phyloP scores from a whole-genome alignment of 2,797 vertebrate species.

The Geotria australis region DNA sequence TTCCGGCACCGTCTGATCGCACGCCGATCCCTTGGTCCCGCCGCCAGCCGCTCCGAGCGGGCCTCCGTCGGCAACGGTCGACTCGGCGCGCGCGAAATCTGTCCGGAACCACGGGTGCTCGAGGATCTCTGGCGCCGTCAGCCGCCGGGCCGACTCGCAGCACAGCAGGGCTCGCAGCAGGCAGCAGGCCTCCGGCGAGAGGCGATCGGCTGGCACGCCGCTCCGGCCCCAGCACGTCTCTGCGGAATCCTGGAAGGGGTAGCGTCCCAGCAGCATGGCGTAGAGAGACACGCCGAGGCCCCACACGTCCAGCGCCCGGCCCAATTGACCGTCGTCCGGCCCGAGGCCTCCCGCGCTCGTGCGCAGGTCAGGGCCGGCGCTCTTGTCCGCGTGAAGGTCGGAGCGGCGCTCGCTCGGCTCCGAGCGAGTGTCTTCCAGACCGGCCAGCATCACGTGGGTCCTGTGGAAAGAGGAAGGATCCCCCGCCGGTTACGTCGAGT shows the following conservation, averaged over 20 bases:
- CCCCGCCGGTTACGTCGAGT: too few relatives aligned
- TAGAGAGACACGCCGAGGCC: not conserved
- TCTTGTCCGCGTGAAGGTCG: not conserved
- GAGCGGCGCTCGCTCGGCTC: not conserved
- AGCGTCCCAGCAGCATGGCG: not conserved
- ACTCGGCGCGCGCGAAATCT: too few relatives aligned
- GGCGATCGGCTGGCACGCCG: not conserved
- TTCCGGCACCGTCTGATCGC: too few relatives aligned
- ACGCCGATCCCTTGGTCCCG: too few relatives aligned
- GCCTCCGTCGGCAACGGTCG: too few relatives aligned
- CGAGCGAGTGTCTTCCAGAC: not conserved
- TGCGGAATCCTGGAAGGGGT: not conserved
- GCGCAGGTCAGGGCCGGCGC: not conserved
- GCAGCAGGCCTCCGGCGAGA: not conserved
- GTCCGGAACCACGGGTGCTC: not conserved
- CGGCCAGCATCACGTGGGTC: not conserved
- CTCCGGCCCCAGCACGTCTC: not conserved
- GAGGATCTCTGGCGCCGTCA: not conserved
- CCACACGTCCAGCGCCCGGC: not conserved
- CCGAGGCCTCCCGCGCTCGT: not conserved
- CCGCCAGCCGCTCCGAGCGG: too few relatives aligned
- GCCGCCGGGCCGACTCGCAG: not conserved
- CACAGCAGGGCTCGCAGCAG: not conserved
- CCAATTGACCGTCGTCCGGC: not conserved
- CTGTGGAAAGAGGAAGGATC: not conserved